These are phyloP conservation scores for Adelphocoris suturalis DNA, from an alignment of 2,888 invertebrate species.

Conservation along the genomic window DNA sequence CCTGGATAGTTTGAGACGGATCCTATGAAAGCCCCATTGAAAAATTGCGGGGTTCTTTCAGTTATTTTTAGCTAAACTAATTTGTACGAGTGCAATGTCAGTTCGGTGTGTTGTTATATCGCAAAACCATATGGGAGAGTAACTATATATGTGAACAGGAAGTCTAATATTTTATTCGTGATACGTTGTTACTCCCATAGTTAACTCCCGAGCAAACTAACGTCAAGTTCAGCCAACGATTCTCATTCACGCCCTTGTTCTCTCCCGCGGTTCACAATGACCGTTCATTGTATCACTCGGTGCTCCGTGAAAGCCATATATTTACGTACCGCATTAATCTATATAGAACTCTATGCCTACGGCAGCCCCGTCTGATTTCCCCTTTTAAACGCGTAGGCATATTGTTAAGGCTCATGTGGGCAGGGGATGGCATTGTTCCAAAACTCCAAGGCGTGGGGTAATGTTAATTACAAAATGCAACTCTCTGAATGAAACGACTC, in stretches of 20 bases:
- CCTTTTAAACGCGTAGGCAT: conserved; percentile 61
- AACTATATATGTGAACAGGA: too few species aligned
- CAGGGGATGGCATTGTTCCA: conserved; percentile 48
- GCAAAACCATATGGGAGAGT: too few species aligned
- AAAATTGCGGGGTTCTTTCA: too few species aligned
- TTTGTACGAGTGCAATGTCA: too few species aligned
- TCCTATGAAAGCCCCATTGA: too few species aligned
- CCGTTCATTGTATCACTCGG: not conserved
- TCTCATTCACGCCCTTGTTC: not conserved
- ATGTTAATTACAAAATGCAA: conserved; percentile 67
- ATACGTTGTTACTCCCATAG: too few species aligned
- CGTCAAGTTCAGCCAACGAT: not conserved
- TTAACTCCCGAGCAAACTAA: too few species aligned
- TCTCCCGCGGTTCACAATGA: not conserved
- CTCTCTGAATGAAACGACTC: conserved; percentile 29
- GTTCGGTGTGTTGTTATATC: too few species aligned
- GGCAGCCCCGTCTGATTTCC: conserved; percentile 28
- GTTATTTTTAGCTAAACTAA: too few species aligned
- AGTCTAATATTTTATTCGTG: too few species aligned
- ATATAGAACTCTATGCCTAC: conserved; percentile 42
- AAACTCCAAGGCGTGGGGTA: conserved; percentile 54
- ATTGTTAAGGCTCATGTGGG: conserved; percentile 59
- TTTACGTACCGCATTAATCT: conserved; percentile 45
- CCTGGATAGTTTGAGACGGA: too few species aligned
- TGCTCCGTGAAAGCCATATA: not conserved